These are phyloP conservation scores for Zaprionus obscuricornis DNA, from an alignment of 2,888 invertebrate species.

Conservation along the genomic window DNA sequence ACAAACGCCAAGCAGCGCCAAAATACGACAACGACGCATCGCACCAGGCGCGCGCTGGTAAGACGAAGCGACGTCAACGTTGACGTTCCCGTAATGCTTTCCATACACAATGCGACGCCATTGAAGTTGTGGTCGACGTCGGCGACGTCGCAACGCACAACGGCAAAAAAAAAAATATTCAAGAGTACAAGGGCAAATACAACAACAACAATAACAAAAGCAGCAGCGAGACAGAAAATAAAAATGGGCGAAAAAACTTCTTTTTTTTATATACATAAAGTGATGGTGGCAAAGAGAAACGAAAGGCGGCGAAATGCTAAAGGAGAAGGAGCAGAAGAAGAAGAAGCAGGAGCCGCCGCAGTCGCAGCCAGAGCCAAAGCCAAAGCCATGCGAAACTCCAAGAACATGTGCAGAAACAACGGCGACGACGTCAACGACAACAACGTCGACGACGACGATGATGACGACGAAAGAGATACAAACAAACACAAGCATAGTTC, in stretches of 20 bases:
- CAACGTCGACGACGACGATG: constrained; percentile 21
- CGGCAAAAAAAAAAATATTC: constrained; percentile 57
- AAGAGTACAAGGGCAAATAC: constrained; percentile 78
- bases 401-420: constrained; percentile 78
- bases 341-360: constrained; percentile 7
- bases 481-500: constrained; percentile 60
- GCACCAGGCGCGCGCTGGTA: constrained; percentile 40
- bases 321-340: constrained; percentile 9
- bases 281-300: constrained; percentile 30
- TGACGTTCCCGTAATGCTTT: constrained; percentile 59
- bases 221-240: constrained; percentile 64
- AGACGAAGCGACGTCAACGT: constrained; percentile 69
- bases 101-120: constrained; percentile 49
- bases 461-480: constrained; percentile 72
- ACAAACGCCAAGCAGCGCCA: constrained; percentile 24
- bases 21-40: constrained; percentile 40
- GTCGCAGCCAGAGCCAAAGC: no score
- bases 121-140: constrained; percentile 72
- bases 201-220: constrained; percentile 51
- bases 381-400: constrained; percentile 60
- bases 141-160: constrained; percentile 47
- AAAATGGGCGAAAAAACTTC: constrained; percentile 71
- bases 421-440: constrained; percentile 37
- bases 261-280: constrained; percentile 67
- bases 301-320: constrained; percentile 29